Evolutionary conservation across 2,888 invertebrate species (phyloP).

Genomic region (Polylopha cassiicola): DNA sequence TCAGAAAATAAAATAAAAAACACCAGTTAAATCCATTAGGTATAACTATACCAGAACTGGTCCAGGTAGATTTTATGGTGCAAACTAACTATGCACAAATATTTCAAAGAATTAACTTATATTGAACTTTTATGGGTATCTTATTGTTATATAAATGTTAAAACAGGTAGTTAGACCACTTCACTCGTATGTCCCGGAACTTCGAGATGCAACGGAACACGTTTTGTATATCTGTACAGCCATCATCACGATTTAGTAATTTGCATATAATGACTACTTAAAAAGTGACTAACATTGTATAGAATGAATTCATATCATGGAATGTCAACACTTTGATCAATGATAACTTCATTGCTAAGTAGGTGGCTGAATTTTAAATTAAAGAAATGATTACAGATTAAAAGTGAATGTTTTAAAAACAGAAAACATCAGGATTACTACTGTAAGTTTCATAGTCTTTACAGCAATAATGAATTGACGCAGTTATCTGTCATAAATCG

Average conservation of each 20-base stretch:
- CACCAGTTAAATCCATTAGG: too few species aligned
- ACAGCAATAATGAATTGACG: too few species aligned
- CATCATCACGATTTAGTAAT: constrained; percentile 57
- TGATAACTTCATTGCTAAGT: constrained; percentile 42
- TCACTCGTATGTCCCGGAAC: constrained; percentile 19
- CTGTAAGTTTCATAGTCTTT: too few species aligned
- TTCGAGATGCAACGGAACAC: constrained; percentile 38
- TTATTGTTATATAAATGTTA: too few species aligned
- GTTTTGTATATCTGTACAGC: constrained; percentile 49
- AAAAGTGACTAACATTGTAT: constrained; percentile 55
- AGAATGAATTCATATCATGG: constrained; percentile 46
- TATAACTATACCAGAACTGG: background rate
- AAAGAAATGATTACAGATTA: constrained; percentile 1
- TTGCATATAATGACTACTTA: constrained; percentile 69
- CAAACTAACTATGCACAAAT: too few species aligned
- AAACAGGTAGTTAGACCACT: background rate
- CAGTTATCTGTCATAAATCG: too few species aligned
- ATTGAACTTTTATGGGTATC: too few species aligned
- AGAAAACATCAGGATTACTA: too few species aligned
- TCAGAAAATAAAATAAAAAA: too few species aligned
- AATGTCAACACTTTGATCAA: constrained; percentile 55
- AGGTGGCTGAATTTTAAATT: constrained; percentile 5
- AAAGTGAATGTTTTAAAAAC: too few species aligned
- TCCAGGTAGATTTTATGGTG: background rate
- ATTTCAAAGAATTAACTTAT: too few species aligned